Evolutionary conservation across 2,113 vertebrate species (phyloP), one percentile per base, ranked within the genome.

Genomic region (Sciurus niger): DNA sequence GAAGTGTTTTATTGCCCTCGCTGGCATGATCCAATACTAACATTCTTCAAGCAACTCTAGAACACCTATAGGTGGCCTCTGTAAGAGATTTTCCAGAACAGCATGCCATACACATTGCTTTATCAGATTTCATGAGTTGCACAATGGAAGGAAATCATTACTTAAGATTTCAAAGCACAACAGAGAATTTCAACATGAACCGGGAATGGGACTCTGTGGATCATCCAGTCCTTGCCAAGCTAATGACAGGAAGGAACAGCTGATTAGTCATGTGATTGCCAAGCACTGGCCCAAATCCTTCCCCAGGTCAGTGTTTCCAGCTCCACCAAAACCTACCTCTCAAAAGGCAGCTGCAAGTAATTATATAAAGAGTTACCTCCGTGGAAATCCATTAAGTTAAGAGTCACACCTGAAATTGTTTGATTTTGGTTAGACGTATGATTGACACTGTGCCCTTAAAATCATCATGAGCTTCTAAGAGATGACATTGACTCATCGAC

Each of bases 141-240:
- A 97, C 96, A 97, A 97, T 95, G 48, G 82, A 30, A 97, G 95
- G 97, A 95, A 96, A 89, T 85, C 55, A 77, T 89, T 92, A 84
- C 92, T 92, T 53, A 34, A 22, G 20, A 83, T 95, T 95, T 92
- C 88, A 90, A 93, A 97, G 30, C 72, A 70, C 87, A 92, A 34
- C 25, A 88, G n/a, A 96, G 65, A 74, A 94, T 95, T 95, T 95
- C 92, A 85, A 76, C 92, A 93, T 25, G 89, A 86, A 82, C 84
- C 13, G 2, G 94, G 84, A 98, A 93, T 6, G 37, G 12, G 30
- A 32, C 73, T 79, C 72, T 91, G 72, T 72, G 79, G 55, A 72
- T 83, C 37, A 90, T 32, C 67, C 13, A 25, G 58, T 46, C 51
- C 25, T n/a, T 58, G 77, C 87, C 94, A 90, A 74, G 32, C 8